Evolutionary conservation across 1,140 invertebrate genomes (phyloP).

Genomic region (Piezodorus guildinii): DNA sequence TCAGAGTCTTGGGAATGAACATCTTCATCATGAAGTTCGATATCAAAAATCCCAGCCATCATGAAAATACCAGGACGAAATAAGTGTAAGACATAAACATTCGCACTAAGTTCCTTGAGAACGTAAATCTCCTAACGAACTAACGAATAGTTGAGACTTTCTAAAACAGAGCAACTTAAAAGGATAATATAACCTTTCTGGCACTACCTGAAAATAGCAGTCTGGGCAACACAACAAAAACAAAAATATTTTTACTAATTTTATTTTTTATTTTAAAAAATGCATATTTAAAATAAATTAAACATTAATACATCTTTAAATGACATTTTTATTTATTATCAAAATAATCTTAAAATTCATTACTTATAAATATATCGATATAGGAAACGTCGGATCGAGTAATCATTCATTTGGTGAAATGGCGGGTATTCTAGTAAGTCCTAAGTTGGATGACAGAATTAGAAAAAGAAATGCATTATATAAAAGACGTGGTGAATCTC

Average conservation of each 20-base stretch:
- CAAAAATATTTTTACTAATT: neutral
- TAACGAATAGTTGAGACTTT: neutral
- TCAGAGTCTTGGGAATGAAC: slow-evolving; percentile 61
- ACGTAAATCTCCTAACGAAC: neutral
- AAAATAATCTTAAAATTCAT: too few relatives aligned
- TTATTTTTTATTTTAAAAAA: neutral
- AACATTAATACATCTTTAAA: too few relatives aligned
- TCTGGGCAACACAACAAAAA: neutral
- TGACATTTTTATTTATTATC: too few relatives aligned
- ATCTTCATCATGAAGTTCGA: slow-evolving; percentile 69
- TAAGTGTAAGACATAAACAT: too few relatives aligned
- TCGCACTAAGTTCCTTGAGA: neutral
- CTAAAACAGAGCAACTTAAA: neutral
- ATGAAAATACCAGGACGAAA: neutral
- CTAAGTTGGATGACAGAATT: slow-evolving; percentile 28
- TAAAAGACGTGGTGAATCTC: slow-evolving; percentile 35
- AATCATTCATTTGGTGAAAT: neutral
- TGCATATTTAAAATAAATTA: too few relatives aligned
- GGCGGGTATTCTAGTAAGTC: slow-evolving; percentile 28
- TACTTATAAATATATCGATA: neutral
- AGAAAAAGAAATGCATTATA: slow-evolving; percentile 31
- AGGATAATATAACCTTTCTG: neutral
- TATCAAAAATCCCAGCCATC: slow-evolving; percentile 57
- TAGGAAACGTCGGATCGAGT: neutral
- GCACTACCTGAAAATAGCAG: neutral